Conservation (phyloP, 2,888 invertebrate species). For the Dermolepida albohirtum region DNA sequence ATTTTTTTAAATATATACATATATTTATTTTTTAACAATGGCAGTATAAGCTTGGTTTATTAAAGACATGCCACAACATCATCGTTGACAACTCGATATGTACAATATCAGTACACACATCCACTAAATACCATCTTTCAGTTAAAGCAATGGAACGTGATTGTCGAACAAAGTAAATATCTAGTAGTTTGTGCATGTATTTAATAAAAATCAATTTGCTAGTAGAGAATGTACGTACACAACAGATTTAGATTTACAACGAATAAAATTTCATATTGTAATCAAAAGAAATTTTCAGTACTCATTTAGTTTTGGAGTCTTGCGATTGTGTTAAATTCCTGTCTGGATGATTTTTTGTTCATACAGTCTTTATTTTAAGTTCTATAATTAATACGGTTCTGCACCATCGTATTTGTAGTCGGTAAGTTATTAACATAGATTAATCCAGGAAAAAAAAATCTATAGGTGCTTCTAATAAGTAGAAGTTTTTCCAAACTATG, state of each 20-base stretch:
- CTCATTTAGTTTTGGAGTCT: too few species aligned
- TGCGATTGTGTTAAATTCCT: too few species aligned
- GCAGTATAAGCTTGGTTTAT: slow-evolving; percentile 35
- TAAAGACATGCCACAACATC: neutral
- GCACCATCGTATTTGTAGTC: too few species aligned
- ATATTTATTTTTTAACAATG: slow-evolving; percentile 22
- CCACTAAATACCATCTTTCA: slow-evolving; percentile 3
- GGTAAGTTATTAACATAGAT: too few species aligned
- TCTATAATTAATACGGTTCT: too few species aligned
- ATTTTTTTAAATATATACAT: slow-evolving; percentile 8
- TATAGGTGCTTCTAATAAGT: too few species aligned
- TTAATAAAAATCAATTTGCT: neutral
- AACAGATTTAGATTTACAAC: neutral
- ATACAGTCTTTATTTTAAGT: too few species aligned
- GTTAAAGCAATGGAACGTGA: slow-evolving; percentile 18
- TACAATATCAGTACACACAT: slow-evolving; percentile 9
- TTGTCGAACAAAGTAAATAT: slow-evolving; percentile 32
- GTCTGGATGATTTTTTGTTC: too few species aligned
- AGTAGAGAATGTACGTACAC: neutral
- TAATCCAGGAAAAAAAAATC: too few species aligned
- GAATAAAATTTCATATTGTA: too few species aligned
- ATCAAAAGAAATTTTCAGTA: too few species aligned
- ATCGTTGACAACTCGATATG: slow-evolving; percentile 24
- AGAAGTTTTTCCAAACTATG: too few species aligned
- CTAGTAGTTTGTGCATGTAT: slow-evolving; percentile 14